Evolutionary conservation across 2,888 invertebrate species (phyloP), one percentile per base, ranked within the genome.

Genomic region (Gortyna flavago): DNA sequence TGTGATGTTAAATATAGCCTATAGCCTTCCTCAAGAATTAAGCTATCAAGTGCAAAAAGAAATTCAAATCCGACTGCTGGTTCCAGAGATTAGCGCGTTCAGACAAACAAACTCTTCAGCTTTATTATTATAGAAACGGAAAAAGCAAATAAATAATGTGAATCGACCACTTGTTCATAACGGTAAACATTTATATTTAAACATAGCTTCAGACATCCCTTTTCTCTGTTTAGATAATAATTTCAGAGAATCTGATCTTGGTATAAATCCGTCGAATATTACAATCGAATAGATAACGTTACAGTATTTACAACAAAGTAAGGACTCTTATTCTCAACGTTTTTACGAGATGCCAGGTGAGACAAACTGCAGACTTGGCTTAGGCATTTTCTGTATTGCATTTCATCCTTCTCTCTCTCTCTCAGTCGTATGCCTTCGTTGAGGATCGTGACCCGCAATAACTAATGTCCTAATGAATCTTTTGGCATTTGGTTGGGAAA

Each of bases 211-310:
- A 51, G 68, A 35, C 57, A 75, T 65, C 44, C 38, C 38, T 57
- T 72, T 61, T 48, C 68, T 29, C 32, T 21, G 62, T 67, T 72
- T 51, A 25, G 74, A 48, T 62, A 77, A 80, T 81, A 84, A 84
- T 64, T 87, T 76, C n/a, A 78, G 77, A 76, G 59, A 81, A 88
- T 74, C 64, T 62, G 83, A 88, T 88, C 76, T 79, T 5, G 1
- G 54, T 13, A 81, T 88, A 88, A 88, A 81, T 88, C 77, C 70
- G 44, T 41, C 44, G 88, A 85, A n/a, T n/a, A n/a, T 88, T 69
- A 76, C 83, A 76, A 88, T 86, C 87, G 66, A 69, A 83, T 83
- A 88, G 83, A 88, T 88, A 76, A 79, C 70, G 74, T 84, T 83
- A 81, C 82, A 80, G 67, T 68, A 85, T 81, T 79, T 57, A 70